Base-by-base conservation (phyloP, 2,888 invertebrate genomes). In the Ischnura elegans region DNA sequence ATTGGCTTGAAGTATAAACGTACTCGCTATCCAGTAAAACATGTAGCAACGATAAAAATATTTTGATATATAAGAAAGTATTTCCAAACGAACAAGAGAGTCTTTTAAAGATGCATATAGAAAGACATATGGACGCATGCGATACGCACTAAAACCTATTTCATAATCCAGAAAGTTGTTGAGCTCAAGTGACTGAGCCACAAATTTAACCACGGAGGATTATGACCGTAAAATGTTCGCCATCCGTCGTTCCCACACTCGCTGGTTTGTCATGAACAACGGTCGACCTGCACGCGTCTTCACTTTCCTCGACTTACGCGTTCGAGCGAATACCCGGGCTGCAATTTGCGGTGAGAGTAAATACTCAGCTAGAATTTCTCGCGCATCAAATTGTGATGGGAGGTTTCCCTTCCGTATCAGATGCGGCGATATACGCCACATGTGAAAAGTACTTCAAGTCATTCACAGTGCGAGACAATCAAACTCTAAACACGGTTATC, bases 301-400 rank as follows among this genome's bases (percentile, higher is more conserved):
- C 76, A 76, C 76, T 76, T 76, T 76, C 36, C 76, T 13, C 76
- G 76, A 76, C 36, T 76, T 25, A 76, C 16, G 2, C 76, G 36
- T 76, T 10, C 76, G 76, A 29, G 76, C n/a, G 10, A 10, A 76
- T 36, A 76, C 36, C 29, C 13, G 36, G 10, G 76, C 76, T 76
- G 76, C 36, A 76, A 76, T 76, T 76, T 76, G 76, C 76, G 76
- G 76, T 36, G 76, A 76, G 76, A 76, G 76, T 13, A 76, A 76
- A 76, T 76, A 76, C 10, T 29, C 5, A 29, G 36, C 76, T 29
- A 36, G 29, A 76, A 76, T 76, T 76, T 76, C 76, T 76, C 76
- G 76, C 76, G 76, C 76, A 76, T 76, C 76, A 29, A n/a, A 76
- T n/a, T 8, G 21, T 10, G 76, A 76, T 36, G 36, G 76, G 36